These are phyloP conservation scores for Galleria mellonella DNA, from an alignment of 1,140 invertebrate genomes.

Conservation along the genomic window DNA sequence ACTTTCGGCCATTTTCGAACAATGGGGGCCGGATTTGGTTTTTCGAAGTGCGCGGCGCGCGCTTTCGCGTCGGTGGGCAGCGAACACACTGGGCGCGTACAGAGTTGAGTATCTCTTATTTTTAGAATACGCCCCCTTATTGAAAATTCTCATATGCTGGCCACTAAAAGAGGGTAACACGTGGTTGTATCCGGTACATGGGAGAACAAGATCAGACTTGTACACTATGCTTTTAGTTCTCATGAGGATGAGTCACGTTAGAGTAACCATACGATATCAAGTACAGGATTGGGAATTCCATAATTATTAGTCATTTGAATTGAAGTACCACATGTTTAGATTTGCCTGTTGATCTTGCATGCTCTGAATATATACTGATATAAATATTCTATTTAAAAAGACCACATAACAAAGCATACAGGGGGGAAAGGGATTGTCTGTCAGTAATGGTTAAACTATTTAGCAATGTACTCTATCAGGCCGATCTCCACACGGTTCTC, in stretches of 20 bases:
- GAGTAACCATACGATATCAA: too few relatives aligned
- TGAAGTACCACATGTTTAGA: too few relatives aligned
- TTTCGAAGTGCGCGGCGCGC: conserved; percentile 28
- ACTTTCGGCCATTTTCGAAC: conserved; percentile 22
- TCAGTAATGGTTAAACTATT: too few relatives aligned
- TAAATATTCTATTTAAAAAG: too few relatives aligned
- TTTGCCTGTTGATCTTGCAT: too few relatives aligned
- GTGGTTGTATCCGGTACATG: conserved; percentile 43
- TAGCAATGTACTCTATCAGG: too few relatives aligned
- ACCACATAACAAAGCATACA: too few relatives aligned
- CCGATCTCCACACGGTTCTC: too few relatives aligned
- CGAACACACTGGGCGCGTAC: conserved; percentile 31
- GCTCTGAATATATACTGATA: too few relatives aligned
- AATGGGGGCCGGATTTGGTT: conserved; percentile 18
- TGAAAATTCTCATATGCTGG: conserved; percentile 19
- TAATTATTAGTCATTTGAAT: too few relatives aligned
- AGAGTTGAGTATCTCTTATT: conserved; percentile 46
- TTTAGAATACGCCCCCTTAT: conserved; percentile 67
- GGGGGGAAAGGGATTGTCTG: too few relatives aligned
- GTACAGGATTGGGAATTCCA: too few relatives aligned
- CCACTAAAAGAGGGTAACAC: conserved; percentile 30
- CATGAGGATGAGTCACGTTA: neutral
- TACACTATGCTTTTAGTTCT: conserved; percentile 1
- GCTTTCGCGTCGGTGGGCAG: conserved; percentile 29
- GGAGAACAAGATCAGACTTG: conserved; percentile 21